phyloP scores from a whole-genome alignment of 2,888 invertebrate genomes.

The Polymixis flavicincta region DNA sequence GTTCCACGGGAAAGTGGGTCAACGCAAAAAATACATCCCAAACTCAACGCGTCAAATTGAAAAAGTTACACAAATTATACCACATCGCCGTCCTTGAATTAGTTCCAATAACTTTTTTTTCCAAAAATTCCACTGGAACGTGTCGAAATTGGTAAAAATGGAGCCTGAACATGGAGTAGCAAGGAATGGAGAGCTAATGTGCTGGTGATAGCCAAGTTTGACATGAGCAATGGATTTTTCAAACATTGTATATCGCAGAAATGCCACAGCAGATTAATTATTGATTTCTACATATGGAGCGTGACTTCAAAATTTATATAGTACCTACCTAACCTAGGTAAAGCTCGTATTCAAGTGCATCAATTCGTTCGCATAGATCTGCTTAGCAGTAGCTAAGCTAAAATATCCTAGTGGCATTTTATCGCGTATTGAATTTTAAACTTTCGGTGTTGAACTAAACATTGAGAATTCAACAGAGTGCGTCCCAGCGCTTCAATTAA shows the following conservation, averaged over 20 bases:
- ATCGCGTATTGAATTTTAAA: too few species aligned
- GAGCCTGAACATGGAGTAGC: not conserved
- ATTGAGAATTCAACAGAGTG: too few species aligned
- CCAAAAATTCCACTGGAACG: conserved; percentile 36
- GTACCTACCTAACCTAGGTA: too few species aligned
- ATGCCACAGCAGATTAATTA: not conserved
- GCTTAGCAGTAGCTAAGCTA: too few species aligned
- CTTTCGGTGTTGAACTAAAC: too few species aligned
- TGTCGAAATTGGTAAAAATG: conserved; percentile 50
- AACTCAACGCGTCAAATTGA: conserved; percentile 62
- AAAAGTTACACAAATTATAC: conserved; percentile 64
- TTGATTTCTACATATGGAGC: not conserved
- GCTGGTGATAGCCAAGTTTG: not conserved
- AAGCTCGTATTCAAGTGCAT: too few species aligned
- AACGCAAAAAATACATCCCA: conserved; percentile 50
- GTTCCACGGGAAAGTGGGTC: conserved; percentile 45
- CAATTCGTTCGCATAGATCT: too few species aligned
- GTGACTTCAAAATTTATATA: not conserved
- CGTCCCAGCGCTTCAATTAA: too few species aligned
- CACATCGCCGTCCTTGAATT: conserved; percentile 52
- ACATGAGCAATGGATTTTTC: not conserved
- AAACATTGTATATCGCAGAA: not conserved
- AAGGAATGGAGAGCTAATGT: conserved; percentile 14
- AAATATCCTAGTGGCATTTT: too few species aligned
- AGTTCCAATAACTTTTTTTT: conserved; percentile 47